Base-by-base conservation (phyloP, 2,113 vertebrate species). In the Pomatorhinus ruficollis region DNA sequence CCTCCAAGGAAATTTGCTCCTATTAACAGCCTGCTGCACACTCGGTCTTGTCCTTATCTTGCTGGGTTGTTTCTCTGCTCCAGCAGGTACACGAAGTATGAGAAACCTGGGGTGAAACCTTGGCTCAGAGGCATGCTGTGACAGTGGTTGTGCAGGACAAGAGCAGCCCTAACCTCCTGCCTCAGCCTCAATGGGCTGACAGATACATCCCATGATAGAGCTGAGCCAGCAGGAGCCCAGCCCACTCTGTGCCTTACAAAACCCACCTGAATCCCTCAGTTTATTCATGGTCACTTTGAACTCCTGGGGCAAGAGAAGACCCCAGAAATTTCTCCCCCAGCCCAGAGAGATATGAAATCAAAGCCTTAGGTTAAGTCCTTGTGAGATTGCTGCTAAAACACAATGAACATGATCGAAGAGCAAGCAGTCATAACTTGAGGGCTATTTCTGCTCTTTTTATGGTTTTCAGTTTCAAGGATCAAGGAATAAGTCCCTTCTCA, bases 71-170 rank as follows among this genome's bases (percentile, higher is more conserved):
- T 37, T 30, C 21, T 45, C 37, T 56, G 54, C 50, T 57, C 20
- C 45, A 59, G 74, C 22, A 7, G 0, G 0, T 31, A 64, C 0
- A 1, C 19, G 11, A 82, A 37, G 44, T 7, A 39, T 21, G 49
- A 56, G 33, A 65, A 85, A 37, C 5, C 30, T 42, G 52, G 12
- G 40, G 2, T 23, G 61, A 65, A 77, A 21, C 83, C 39, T 15
- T 35, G 63, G 27, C 47, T 66, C 42, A 25, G 33, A 31, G 42
- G 21, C 3, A 0, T 21, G n/a, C 28, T 63, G 35, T 57, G 47
- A 47, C 31, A 23, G 50, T 11, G 30, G 42, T 17, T 37, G 24
- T 11, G 49, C 10, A 21, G 12, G 49, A 35, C 49, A 64, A 59
- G 84, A 89, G 25, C 14, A 64, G 14, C 66, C 40, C 16, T 4